Base-by-base conservation (phyloP, 2,113 vertebrate genomes). In the Siniperca knerii region DNA sequence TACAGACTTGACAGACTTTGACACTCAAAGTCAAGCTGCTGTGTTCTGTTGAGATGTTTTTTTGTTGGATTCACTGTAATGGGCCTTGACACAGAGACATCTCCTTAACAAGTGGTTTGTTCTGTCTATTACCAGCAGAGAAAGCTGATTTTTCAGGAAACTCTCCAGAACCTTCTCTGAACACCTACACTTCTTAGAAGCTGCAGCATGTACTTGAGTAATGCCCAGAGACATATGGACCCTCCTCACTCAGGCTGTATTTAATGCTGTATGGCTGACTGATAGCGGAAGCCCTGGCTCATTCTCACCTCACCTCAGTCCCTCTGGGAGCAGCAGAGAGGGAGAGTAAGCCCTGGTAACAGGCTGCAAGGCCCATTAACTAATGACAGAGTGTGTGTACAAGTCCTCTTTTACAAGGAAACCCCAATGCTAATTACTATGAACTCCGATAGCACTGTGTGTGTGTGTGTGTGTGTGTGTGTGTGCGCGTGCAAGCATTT, bases 301-400 rank as follows among this genome's bases (percentile, higher is more conserved):
- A 46, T 85, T 87, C 90, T 88, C 84, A 79, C 81, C 84, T 92
- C 87, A 87, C 69, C 87, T 84, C 90, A 81, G 84, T 83, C 76
- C 85, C 89, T 83, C 61, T 20, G 91, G 89, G 90, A 92, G 87
- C 82, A 82, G 81, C 73, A 75, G 75, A 44, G 71, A 89, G 82
- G 72, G 62, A 86, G 84, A 87, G 83, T 87, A 71, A 90, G 85
- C 83, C 88, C 65, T 86, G 87, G 88, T 88, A 90, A 86, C 89
- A 89, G 83, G 89, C 90, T 89, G 89, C 91, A 80, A 84, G 91
- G 88, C 84, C 90, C 90, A 87, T 93, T 95, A 95, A 86, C 91
- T 93, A 95, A 95, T 93, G 93, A 94, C 90, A 87, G 75, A 75
- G 86, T 87, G 86, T 87, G 84, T 87, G 86, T 87, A 89, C 83